Conservation (phyloP, 1,140 invertebrate species). For the Drosophila asahinai region DNA sequence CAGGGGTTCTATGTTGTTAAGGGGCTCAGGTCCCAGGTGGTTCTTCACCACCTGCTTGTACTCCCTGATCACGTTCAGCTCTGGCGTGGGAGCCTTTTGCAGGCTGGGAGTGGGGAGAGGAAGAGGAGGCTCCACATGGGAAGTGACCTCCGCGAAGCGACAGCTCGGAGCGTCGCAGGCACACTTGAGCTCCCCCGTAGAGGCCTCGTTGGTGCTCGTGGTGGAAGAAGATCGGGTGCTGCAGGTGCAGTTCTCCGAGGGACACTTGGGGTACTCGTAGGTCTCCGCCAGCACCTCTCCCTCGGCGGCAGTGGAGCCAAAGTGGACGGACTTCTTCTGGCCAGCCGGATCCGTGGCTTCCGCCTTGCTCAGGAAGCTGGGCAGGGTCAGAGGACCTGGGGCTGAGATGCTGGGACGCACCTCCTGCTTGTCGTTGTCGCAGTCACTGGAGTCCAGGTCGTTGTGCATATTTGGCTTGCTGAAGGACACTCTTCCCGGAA, state of each 20-base stretch:
- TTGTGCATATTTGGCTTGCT: slow-evolving; percentile 65
- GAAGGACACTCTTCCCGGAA: slow-evolving; percentile 82
- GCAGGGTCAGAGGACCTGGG: slow-evolving; percentile 62
- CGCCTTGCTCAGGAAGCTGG: slow-evolving; percentile 44
- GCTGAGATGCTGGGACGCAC: slow-evolving; percentile 61
- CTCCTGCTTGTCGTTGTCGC: slow-evolving; percentile 77
- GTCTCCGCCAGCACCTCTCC: slow-evolving; percentile 73
- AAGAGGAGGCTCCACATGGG: background rate
- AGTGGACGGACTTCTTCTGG: slow-evolving; percentile 79
- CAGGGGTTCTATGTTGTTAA: slow-evolving; percentile 66
- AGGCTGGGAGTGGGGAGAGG: background rate
- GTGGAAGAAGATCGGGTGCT: slow-evolving; percentile 78
- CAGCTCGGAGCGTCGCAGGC: slow-evolving; percentile 72
- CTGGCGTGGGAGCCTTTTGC: slow-evolving; percentile 48
- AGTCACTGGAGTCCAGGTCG: slow-evolving; percentile 78
- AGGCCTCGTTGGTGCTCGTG: slow-evolving; percentile 61
- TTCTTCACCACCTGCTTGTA: slow-evolving; percentile 69
- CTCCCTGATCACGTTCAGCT: slow-evolving; percentile 75
- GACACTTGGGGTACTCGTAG: slow-evolving; percentile 81
- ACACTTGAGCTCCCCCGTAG: slow-evolving; percentile 52
- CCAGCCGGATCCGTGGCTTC: slow-evolving; percentile 33
- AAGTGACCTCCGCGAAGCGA: slow-evolving; percentile 43
- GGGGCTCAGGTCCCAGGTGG: slow-evolving; percentile 25
- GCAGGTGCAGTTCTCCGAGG: slow-evolving; percentile 81
- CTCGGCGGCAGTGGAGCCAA: slow-evolving; percentile 57